These are phyloP conservation scores for Leptinotarsa tumamoca DNA, from an alignment of 2,888 invertebrate genomes.

Conservation along the genomic window DNA sequence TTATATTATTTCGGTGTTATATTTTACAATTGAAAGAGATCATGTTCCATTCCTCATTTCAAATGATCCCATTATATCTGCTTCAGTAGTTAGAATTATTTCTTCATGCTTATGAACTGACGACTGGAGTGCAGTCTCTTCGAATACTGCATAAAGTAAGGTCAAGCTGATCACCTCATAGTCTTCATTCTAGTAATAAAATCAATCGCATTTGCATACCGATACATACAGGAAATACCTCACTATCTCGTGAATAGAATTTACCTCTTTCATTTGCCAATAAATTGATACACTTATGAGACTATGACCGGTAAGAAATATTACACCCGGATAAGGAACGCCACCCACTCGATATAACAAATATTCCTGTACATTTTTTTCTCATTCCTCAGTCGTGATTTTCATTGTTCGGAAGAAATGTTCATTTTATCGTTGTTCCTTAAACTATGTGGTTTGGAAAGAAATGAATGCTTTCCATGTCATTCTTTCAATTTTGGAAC, in stretches of 20 bases:
- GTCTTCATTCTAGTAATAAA: slow-evolving; percentile 21
- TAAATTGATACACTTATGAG: slow-evolving; percentile 22
- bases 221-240: slow-evolving; percentile 19
- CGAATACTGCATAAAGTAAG: slow-evolving; percentile 13
- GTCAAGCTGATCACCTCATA: slow-evolving; percentile 17
- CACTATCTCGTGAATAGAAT: slow-evolving; percentile 16
- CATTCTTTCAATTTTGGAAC: too few species aligned
- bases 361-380: background rate
- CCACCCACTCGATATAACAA: background rate
- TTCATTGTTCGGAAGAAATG: too few species aligned
- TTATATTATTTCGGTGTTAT: too few species aligned
- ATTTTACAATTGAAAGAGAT: too few species aligned
- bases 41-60: too few species aligned
- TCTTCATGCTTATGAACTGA: background rate
- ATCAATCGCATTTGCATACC: slow-evolving; percentile 19
- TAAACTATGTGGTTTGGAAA: too few species aligned
- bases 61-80: background rate
- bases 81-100: background rate
- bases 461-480: too few species aligned
- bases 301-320: slow-evolving; percentile 8
- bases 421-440: too few species aligned
- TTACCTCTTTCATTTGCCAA: slow-evolving; percentile 6
- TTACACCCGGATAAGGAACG: slow-evolving; percentile 17
- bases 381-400: background rate
- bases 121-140: background rate